Base-by-base conservation (phyloP, 2,797 vertebrate genomes). In the Rhinogobio ventralis region DNA sequence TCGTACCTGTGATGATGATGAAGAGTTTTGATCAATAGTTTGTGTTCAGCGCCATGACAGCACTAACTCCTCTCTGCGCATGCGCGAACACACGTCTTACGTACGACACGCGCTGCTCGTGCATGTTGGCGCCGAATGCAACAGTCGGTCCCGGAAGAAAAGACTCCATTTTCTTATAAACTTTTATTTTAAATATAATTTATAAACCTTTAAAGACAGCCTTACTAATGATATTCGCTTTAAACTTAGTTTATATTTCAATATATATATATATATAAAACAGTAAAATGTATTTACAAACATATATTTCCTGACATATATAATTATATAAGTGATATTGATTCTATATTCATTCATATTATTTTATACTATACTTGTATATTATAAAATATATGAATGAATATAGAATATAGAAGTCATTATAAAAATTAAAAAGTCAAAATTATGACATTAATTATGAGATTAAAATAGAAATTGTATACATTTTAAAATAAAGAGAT, bases 31-130 rank as follows among this genome's bases (percentile, higher is more conserved):
- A 2, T 62, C 80, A 5, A 28, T 72, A 20, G 93, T 95, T 94
- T 94, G 88, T 73, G 84, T 90, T 49, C 36, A 89, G 85, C 93
- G 93, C 92, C 92, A 93, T 95, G 94, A 94, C 94, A 94, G 90
- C 90, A 28, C 3, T 66, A 4, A 87, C 46, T 93, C 92, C 83
- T 87, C 60, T 91, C 74, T 82, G 92, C 89, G 88, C 90, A 90
- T 90, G 82, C 45, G 49, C 14, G 33, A 60, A 57, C 20, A n/a
- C 17, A 25, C 68, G 25, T 82, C 68, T 45, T 5, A 11, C 2
- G 25, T 28, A 17, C 5, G 3, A 3, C 36, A 28, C 20, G 73
- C 30, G 20, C 30, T n/a, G 51, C 51, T 51, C 13, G 30, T 4
- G 7, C 53, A 6, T 25, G n/a, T 19, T 62, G 46, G 23, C 51